Evolutionary conservation across 2,888 invertebrate genomes (phyloP).

Genomic region (Argyresthia albistria): DNA sequence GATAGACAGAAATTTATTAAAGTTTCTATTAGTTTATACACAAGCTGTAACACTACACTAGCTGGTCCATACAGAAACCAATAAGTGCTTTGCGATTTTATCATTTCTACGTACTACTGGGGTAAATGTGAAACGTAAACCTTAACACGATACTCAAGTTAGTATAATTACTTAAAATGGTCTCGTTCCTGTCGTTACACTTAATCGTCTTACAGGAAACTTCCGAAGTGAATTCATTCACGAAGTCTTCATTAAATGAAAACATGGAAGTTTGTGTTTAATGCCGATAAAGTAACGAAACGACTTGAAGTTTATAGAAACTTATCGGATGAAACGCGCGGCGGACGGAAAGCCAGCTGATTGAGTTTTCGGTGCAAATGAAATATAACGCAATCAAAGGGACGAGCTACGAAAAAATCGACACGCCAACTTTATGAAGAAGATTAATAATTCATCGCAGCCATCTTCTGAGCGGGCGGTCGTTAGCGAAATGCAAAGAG

Average conservation of each 20-base stretch:
- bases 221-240: neutral
- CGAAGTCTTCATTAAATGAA: neutral
- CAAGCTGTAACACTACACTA: too few species aligned
- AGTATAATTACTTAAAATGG: neutral
- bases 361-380: neutral
- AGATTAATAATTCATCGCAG: neutral
- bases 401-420: neutral
- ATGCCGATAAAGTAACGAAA: neutral
- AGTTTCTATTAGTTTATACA: too few species aligned
- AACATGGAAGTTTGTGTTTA: neutral
- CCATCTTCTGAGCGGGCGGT: neutral
- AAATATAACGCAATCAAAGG: neutral
- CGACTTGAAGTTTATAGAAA: neutral
- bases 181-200: neutral
- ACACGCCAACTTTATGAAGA: neutral
- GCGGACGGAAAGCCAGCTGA: too few species aligned
- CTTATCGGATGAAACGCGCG: neutral
- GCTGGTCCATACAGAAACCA: too few species aligned
- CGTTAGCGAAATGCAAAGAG: neutral
- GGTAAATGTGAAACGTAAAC: too few species aligned
- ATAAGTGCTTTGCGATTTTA: too few species aligned
- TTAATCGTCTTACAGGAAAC: neutral
- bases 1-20: too few species aligned
- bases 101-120: too few species aligned
- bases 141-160: too few species aligned